phyloP scores from a whole-genome alignment of 2,888 invertebrate species.

The Holacanthella duospinosa region DNA sequence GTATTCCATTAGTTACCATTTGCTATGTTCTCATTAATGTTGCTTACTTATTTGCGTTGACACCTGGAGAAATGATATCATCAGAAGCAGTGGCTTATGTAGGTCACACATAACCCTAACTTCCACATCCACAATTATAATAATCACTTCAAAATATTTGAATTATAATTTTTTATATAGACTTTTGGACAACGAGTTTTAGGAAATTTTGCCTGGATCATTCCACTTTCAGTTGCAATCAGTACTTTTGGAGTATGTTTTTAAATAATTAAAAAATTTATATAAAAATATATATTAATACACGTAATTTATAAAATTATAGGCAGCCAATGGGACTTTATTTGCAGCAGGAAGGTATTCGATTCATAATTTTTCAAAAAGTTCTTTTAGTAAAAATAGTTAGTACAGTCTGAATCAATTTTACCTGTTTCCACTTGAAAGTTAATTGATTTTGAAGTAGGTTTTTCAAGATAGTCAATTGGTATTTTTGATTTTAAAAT shows the following conservation, averaged over 20 bases:
- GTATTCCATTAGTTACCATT: slow-evolving; percentile 84
- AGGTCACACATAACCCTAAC: slow-evolving; percentile 39
- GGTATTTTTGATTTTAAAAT: no score
- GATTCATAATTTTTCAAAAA: slow-evolving; percentile 5
- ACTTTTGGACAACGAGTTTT: slow-evolving; percentile 80
- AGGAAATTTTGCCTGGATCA: slow-evolving; percentile 79
- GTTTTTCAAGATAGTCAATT: no score
- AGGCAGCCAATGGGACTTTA: slow-evolving; percentile 82
- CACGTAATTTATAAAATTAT: no score
- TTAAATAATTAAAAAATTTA: no score
- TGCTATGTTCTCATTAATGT: slow-evolving; percentile 90
- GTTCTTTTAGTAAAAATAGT: not conserved
- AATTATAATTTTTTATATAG: slow-evolving; percentile 40
- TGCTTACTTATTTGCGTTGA: slow-evolving; percentile 91
- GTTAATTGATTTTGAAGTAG: no score
- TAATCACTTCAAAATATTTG: not conserved
- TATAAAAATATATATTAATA: no score
- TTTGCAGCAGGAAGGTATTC: slow-evolving; percentile 76
- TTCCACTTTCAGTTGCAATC: slow-evolving; percentile 84
- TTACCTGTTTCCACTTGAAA: not conserved
- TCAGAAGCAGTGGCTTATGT: slow-evolving; percentile 88
- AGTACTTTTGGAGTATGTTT: slow-evolving; percentile 92
- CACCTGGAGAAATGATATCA: slow-evolving; percentile 71
- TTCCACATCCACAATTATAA: not conserved
- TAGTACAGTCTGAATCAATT: not conserved